Evolutionary conservation across 2,888 invertebrate genomes (phyloP), one percentile per base, ranked within the genome.

Genomic region (Acanthosepion pharaonis): DNA sequence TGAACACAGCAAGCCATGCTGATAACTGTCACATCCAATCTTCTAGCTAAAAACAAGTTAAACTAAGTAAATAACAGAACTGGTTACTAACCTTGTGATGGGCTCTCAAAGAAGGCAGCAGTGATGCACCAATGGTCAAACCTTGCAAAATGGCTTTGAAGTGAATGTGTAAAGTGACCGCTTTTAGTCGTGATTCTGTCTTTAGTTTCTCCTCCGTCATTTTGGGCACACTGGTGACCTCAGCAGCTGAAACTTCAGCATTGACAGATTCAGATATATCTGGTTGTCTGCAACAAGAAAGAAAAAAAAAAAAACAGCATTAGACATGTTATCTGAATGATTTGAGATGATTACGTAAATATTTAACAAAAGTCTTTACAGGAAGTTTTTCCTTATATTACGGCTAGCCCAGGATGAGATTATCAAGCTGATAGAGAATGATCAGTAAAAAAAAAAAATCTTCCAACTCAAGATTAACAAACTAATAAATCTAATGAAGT

Each of bases 91-190:
- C 97, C 96, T 97, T 99, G 98, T 99, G 99, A 97, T 99, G 99
- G 0, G 99, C 99, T 98, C 99, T 99, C n/a, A 99, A 98, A 0
- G 99, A 99, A 0, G 99, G 99, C 96, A 99, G 97, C 91, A 99
- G 97, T 0, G 99, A 99, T 0, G 99, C 99, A 93, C 99, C 99
- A 95, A 99, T 98, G 96, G 99, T 99, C 95, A 99, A 97, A 96
- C 99, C 99, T 95, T 97, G 97, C 94, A 99, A 97, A 95, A 97
- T 95, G 55, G 97, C 97, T 95, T 97, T 97, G 95, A 97, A 96
- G 95, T 97, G 97, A 55, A 97, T 96, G 94, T 97, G 96, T 15
- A 96, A 95, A 49, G 96, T 96, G 48, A 96, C 96, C 20, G 95
- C 94, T 78, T 95, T 95, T 42, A 95, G 95, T 20, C n/a, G 55